These are phyloP conservation scores for Pseudococcus viburni DNA, from an alignment of 2,888 invertebrate genomes.

Conservation along the genomic window DNA sequence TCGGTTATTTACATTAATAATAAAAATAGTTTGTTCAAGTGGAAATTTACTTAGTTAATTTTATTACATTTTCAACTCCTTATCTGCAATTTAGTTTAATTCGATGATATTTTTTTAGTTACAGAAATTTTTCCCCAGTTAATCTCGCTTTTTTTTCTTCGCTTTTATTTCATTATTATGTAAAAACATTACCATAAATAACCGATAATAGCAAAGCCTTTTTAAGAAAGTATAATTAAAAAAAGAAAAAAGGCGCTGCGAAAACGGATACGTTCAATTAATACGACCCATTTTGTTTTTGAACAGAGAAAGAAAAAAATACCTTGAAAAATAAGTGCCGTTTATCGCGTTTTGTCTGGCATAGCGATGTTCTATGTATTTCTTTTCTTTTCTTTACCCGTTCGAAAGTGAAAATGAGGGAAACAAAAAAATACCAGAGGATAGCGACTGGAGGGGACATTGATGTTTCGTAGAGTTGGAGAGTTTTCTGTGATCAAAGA, in stretches of 20 bases:
- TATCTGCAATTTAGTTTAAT: conserved; percentile 58
- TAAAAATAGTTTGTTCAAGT: not conserved
- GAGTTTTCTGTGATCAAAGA: too few species aligned
- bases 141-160: conserved; percentile 59
- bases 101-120: conserved; percentile 62
- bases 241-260: conserved; percentile 31
- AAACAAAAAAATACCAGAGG: not conserved
- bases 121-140: conserved; percentile 64
- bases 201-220: conserved; percentile 62
- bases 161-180: conserved; percentile 65
- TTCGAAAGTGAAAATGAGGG: not conserved
- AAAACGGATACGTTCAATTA: conserved; percentile 53
- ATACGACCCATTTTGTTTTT: conserved; percentile 35
- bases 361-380: not conserved
- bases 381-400: not conserved
- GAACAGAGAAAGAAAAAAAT: conserved; percentile 11
- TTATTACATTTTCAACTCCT: conserved; percentile 1
- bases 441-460: not conserved
- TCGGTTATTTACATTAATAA: not conserved
- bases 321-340: conserved; percentile 21
- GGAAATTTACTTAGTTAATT: not conserved
- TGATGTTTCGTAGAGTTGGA: not conserved
- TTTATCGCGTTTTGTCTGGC: conserved; percentile 3
- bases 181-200: conserved; percentile 65
- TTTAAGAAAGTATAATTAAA: conserved; percentile 61